These are phyloP conservation scores for Laticauda laticaudata DNA, from an alignment of 2,113 vertebrate species.

Conservation along the genomic window DNA sequence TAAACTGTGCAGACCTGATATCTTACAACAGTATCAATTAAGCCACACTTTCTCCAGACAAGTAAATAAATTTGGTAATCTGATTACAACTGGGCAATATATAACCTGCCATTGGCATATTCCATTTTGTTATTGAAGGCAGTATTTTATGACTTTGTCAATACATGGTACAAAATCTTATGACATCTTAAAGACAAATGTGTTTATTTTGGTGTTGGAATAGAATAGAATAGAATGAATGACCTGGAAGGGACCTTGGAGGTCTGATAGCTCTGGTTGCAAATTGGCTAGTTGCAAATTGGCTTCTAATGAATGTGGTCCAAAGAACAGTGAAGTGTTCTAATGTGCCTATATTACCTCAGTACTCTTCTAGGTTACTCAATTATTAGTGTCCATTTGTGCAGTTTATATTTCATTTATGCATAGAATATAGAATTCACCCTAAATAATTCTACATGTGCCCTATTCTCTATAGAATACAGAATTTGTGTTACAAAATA, in stretches of 20 bases:
- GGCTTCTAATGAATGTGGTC: neutral
- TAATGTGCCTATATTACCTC: neutral
- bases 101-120: neutral
- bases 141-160: neutral
- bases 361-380: neutral
- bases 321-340: neutral
- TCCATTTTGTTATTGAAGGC: neutral
- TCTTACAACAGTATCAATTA: neutral
- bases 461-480: neutral
- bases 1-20: neutral
- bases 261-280: neutral
- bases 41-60: neutral
- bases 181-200: neutral
- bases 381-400: neutral
- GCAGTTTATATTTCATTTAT: neutral
- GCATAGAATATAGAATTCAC: neutral
- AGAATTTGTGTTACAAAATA: neutral
- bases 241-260: too few relatives aligned
- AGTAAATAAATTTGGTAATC: too few relatives aligned
- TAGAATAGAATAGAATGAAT: too few relatives aligned
- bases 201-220: neutral
- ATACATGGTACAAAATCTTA: neutral
- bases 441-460: neutral
- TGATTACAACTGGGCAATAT: neutral
- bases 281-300: neutral